Evolutionary conservation across 1,140 invertebrate species (phyloP), one percentile per base, ranked within the genome.

Genomic region (Colletes gigas): DNA sequence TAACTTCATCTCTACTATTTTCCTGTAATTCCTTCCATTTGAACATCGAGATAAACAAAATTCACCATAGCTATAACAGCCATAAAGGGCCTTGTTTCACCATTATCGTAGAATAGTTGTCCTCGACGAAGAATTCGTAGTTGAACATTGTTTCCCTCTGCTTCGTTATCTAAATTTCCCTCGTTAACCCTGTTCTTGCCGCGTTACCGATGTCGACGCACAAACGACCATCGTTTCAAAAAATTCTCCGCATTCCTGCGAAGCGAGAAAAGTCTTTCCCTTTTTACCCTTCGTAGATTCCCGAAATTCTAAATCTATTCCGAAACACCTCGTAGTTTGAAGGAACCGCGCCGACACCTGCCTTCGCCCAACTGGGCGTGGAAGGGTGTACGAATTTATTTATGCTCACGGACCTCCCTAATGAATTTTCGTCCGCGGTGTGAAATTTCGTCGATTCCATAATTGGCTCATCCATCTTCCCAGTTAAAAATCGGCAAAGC

Each of bases 381-480:
- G 75, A 78, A 54, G 50, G 62, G 68, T 71, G 76, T 68, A 85
- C 72, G 87, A 81, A 83, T 85, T 86, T 87, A 89, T 88, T 89
- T 88, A 89, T 84, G 86, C 80, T 50, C 73, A 67, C 74, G 88
- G 79, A 89, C 83, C 71, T 74, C 83, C 82, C 86, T 90, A 90
- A 90, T 90, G 89, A 90, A 90, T 89, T 89, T 88, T 75, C 68
- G 81, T 78, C 66, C 79, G 59, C 88, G 88, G 89, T 86, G 89
- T 90, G 89, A 90, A 89, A 90, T 89, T 84, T 89, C 84, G 87
- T 85, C 87, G 84, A 89, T 90, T 90, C 88, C 85, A 70, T 90
- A 86, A 86, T 86, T 88, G 87, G 71, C 87, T 89, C 88, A 87
- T 89, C 86, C 74, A 89, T 89, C 88, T 87, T 89, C 60, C 59